phyloP scores from a whole-genome alignment of 1,140 invertebrate species.

The Bombus terrestris region DNA sequence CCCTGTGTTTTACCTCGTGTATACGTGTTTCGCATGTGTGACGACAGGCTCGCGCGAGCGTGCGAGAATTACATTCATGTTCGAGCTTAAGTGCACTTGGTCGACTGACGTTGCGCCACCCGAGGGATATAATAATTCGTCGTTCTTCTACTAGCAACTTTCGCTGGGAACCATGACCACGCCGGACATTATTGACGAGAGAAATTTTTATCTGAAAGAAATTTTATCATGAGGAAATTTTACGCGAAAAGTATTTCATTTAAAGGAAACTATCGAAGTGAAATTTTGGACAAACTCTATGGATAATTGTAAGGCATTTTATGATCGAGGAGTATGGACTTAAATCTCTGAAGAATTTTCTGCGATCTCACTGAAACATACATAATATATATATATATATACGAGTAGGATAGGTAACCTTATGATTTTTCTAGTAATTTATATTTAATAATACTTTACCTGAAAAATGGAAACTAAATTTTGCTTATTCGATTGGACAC shows the following conservation, averaged over 20 bases:
- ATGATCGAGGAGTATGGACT: neutral
- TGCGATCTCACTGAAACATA: neutral
- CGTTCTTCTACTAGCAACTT: neutral
- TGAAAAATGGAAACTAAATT: too few relatives aligned
- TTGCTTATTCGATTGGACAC: too few relatives aligned
- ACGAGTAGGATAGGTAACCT: neutral
- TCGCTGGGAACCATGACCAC: neutral
- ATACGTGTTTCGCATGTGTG: neutral
- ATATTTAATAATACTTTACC: too few relatives aligned
- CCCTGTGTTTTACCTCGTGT: neutral
- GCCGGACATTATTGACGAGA: neutral
- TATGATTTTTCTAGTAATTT: neutral
- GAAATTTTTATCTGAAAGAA: neutral
- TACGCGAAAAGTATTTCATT: neutral
- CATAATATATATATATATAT: neutral
- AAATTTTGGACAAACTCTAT: neutral
- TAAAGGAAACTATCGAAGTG: neutral
- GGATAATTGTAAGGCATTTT: neutral
- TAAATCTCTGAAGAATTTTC: neutral
- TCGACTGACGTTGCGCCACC: conserved; percentile 30
- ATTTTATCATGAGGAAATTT: neutral
- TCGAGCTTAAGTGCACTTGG: conserved; percentile 31
- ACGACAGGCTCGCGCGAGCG: neutral
- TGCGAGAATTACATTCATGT: conserved; percentile 31
- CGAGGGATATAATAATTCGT: neutral